phyloP scores from a whole-genome alignment of 2,888 invertebrate species.

The Cerastis leucographa region DNA sequence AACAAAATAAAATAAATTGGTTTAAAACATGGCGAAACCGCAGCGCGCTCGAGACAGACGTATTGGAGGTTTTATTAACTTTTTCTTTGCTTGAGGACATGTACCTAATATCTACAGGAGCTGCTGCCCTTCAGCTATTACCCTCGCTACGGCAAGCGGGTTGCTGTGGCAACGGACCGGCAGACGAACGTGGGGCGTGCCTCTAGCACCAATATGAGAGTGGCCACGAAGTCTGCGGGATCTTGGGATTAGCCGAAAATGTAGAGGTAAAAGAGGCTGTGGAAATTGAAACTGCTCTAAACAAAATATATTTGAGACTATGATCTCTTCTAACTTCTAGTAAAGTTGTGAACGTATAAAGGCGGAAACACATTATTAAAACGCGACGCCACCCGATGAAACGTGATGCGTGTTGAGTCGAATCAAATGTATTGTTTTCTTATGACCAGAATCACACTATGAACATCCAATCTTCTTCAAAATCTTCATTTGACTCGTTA shows the following conservation, averaged over 20 bases:
- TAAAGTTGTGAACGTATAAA: too few relatives aligned
- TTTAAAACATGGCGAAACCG: constrained; percentile 3
- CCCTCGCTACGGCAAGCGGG: constrained; percentile 54
- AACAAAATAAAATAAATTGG: constrained; percentile 6
- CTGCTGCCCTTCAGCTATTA: constrained; percentile 58
- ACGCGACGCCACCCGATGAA: too few relatives aligned
- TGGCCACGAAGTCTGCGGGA: constrained; percentile 50
- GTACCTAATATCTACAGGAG: constrained; percentile 59
- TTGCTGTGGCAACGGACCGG: constrained; percentile 69
- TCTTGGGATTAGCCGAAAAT: not conserved
- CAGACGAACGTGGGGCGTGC: constrained; percentile 62
- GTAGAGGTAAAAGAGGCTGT: not conserved
- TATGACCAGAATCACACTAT: too few relatives aligned
- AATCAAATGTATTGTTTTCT: too few relatives aligned
- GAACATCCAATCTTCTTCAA: too few relatives aligned
- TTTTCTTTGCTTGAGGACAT: constrained; percentile 42
- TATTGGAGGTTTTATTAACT: constrained; percentile 44
- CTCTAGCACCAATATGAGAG: constrained; percentile 65
- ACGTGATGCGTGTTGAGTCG: too few relatives aligned
- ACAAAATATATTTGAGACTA: not conserved
- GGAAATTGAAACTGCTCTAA: not conserved
- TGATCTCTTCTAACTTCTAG: not conserved
- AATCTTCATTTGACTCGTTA: too few relatives aligned
- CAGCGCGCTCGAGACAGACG: constrained; percentile 13
- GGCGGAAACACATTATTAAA: too few relatives aligned